These are phyloP conservation scores for Lymantria dispar DNA, from an alignment of 2,888 invertebrate species.

Conservation along the genomic window DNA sequence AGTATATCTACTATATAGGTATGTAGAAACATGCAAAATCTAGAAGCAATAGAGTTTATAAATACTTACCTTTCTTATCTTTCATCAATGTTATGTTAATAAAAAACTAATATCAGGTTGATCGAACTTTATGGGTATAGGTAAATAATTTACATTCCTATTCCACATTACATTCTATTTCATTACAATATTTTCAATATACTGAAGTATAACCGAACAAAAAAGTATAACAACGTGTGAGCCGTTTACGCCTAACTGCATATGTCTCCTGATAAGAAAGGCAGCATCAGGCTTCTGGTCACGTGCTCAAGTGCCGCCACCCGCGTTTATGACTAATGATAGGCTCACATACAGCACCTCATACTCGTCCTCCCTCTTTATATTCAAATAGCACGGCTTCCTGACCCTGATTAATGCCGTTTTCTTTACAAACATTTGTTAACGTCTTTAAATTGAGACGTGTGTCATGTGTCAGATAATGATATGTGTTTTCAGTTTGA, in stretches of 20 bases:
- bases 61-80: too few relatives aligned
- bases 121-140: too few relatives aligned
- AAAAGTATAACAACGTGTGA: slow-evolving; percentile 26
- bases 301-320: slow-evolving; percentile 57
- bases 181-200: background rate
- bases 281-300: slow-evolving; percentile 54
- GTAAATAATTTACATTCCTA: too few relatives aligned
- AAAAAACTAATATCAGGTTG: too few relatives aligned
- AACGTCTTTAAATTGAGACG: slow-evolving; percentile 56
- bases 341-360: slow-evolving; percentile 71
- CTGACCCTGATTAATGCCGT: slow-evolving; percentile 77
- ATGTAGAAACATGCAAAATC: too few relatives aligned
- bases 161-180: too few relatives aligned
- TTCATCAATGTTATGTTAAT: too few relatives aligned
- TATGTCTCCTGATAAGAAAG: slow-evolving; percentile 52
- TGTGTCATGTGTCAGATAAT: slow-evolving; percentile 25
- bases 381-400: slow-evolving; percentile 79
- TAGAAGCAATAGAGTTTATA: too few relatives aligned
- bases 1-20: too few relatives aligned
- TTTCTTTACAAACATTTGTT: slow-evolving; percentile 72
- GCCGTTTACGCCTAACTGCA: slow-evolving; percentile 50
- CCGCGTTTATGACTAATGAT: slow-evolving; percentile 79
- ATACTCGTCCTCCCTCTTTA: slow-evolving; percentile 60
- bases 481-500: slow-evolving; percentile 13
- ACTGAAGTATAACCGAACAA: background rate